Evolutionary conservation across 1,140 invertebrate genomes (phyloP).

Genomic region (Asbolus verrucosus): DNA sequence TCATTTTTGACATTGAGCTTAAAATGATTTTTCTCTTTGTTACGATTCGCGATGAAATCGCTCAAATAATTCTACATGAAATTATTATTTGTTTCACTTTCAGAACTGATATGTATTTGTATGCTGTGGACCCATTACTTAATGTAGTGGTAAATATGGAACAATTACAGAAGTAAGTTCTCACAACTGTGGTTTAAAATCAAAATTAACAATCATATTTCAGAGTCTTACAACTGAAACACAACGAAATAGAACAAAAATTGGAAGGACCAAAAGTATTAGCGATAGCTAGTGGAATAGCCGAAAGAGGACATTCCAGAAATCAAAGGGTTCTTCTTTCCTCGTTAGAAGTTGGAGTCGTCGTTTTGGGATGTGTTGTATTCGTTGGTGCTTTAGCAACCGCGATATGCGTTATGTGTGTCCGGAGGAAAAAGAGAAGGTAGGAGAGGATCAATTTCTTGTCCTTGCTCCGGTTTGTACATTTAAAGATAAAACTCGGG

Average conservation of each 20-base stretch:
- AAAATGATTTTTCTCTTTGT: too few relatives aligned
- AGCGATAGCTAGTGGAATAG: constrained; percentile 66
- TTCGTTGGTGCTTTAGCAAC: constrained; percentile 82
- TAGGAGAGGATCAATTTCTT: constrained; percentile 48
- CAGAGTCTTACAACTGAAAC: constrained; percentile 72
- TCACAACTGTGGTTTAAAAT: too few relatives aligned
- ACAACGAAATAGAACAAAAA: constrained; percentile 71
- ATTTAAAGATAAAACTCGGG: too few relatives aligned
- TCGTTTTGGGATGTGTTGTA: constrained; percentile 81
- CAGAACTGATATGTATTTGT: constrained; percentile 87
- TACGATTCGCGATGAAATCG: too few relatives aligned
- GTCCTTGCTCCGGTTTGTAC: neutral
- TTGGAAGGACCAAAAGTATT: constrained; percentile 70
- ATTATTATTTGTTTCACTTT: too few relatives aligned
- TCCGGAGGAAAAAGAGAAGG: constrained; percentile 72
- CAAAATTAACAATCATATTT: too few relatives aligned
- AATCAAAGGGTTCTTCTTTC: constrained; percentile 71
- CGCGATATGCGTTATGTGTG: constrained; percentile 82
- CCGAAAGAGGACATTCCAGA: constrained; percentile 61
- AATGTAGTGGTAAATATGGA: constrained; percentile 87
- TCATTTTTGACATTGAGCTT: too few relatives aligned
- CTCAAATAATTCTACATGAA: too few relatives aligned
- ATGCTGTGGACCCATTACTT: constrained; percentile 83
- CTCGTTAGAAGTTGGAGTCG: constrained; percentile 82
- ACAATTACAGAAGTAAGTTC: constrained; percentile 78